A percentile compares a stretch with the other conserved stretches of the same genome.
Conservation (phyloP, 23 tunicate genomes). For the Diplosoma virens region DNA sequence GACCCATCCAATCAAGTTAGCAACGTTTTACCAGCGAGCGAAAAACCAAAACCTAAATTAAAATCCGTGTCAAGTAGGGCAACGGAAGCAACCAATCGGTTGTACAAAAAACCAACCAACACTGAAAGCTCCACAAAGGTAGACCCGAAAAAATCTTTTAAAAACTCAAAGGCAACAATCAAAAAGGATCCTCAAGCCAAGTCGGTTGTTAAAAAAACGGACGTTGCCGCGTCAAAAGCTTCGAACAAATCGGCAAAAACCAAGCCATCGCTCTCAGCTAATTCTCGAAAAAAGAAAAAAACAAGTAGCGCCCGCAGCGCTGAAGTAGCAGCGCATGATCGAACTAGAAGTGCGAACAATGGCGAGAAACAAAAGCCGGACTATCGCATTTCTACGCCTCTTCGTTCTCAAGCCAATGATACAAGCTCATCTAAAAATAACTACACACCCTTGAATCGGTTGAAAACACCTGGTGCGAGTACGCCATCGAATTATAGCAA, state of each 20-base stretch:
- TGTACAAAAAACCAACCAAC: slow-evolving; percentile 22
- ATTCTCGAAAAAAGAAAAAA: slow-evolving; percentile 1
- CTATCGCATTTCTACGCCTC: slow-evolving; percentile 9
- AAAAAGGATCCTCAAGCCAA: background rate
- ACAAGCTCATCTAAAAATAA: too few relatives aligned
- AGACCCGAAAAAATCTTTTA: background rate
- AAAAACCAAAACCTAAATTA: slow-evolving; percentile 1
- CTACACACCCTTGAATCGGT: too few relatives aligned
- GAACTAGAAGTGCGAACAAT: background rate
- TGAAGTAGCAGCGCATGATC: background rate
- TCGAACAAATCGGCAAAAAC: slow-evolving; percentile 18
- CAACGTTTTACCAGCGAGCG: background rate
- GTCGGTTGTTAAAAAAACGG: background rate
- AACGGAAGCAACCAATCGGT: slow-evolving; percentile 27
- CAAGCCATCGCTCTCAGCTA: background rate
- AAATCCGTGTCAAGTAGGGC: slow-evolving; percentile 18
- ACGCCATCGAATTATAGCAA: too few relatives aligned
- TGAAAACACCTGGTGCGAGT: too few relatives aligned
- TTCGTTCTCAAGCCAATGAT: too few relatives aligned
- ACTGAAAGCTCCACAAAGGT: background rate
- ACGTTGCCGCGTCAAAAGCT: background rate
- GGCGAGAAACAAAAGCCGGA: background rate
- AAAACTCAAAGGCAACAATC: background rate
- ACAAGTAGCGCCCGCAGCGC: background rate
- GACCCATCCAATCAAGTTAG: background rate